phyloP scores from a whole-genome alignment of 2,797 vertebrate genomes.

The Cygnus olor region DNA sequence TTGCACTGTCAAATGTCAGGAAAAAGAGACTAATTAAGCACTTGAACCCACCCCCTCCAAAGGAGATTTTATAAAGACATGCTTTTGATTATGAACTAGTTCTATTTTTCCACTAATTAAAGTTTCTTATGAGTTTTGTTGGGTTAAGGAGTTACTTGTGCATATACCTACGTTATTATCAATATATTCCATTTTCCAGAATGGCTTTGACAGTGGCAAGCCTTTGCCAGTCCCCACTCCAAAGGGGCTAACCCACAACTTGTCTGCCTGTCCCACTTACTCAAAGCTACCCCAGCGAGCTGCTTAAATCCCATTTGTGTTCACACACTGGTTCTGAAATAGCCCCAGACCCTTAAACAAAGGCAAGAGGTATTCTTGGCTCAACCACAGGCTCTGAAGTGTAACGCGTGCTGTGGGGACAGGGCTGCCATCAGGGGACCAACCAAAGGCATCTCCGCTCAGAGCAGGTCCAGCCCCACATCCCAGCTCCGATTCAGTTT shows the following conservation, averaged over 20 bases:
- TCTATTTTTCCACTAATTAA: not conserved
- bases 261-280: too few species aligned
- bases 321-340: not conserved
- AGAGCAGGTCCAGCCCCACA: too few species aligned
- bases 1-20: not conserved
- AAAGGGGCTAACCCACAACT: not conserved
- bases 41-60: not conserved
- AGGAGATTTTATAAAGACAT: fast-evolving
- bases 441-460: too few species aligned
- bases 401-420: too few species aligned
- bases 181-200: not conserved
- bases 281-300: not conserved
- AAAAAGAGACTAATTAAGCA: not conserved
- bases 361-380: not conserved
- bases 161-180: fast-evolving
- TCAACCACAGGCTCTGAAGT: not conserved
- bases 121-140: not conserved
- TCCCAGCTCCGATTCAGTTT: not conserved
- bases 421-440: too few species aligned
- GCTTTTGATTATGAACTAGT: not conserved
- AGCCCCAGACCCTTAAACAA: too few species aligned
- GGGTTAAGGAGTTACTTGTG: not conserved
- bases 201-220: fast-evolving
- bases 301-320: not conserved
- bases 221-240: not conserved